Evolutionary conservation across 2,888 invertebrate species (phyloP).

Genomic region (Harpalus rubripes): DNA sequence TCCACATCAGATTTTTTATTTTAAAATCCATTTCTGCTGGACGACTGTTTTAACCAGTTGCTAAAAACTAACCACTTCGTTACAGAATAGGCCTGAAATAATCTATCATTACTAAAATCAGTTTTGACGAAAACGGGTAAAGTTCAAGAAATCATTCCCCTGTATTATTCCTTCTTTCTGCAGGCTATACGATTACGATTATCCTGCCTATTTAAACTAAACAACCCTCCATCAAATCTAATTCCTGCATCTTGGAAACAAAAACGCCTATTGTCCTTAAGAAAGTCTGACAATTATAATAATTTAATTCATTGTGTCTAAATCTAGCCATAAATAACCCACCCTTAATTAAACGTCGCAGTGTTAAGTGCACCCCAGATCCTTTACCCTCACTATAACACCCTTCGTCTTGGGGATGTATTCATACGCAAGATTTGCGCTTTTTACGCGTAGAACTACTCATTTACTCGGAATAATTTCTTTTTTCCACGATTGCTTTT

Average conservation of each 20-base stretch:
- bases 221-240: slow-evolving; percentile 34
- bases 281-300: slow-evolving; percentile 62
- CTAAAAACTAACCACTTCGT: too few species aligned
- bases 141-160: too few species aligned
- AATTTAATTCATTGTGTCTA: slow-evolving; percentile 64
- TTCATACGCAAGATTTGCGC: slow-evolving; percentile 20
- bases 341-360: slow-evolving; percentile 63
- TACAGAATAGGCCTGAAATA: too few species aligned
- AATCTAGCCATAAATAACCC: slow-evolving; percentile 62
- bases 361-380: slow-evolving; percentile 31
- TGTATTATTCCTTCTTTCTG: background rate
- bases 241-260: slow-evolving; percentile 35
- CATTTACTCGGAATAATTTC: slow-evolving; percentile 20
- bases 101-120: too few species aligned
- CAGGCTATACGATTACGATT: background rate
- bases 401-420: background rate
- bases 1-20: too few species aligned
- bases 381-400: background rate
- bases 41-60: too few species aligned
- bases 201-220: background rate
- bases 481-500: slow-evolving; percentile 31
- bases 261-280: slow-evolving; percentile 49
- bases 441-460: slow-evolving; percentile 16
- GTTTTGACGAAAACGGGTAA: too few species aligned
- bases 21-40: too few species aligned